Evolutionary conservation across 2,888 invertebrate genomes (phyloP), one percentile per base, ranked within the genome.

Genomic region (Agriopis marginaria): DNA sequence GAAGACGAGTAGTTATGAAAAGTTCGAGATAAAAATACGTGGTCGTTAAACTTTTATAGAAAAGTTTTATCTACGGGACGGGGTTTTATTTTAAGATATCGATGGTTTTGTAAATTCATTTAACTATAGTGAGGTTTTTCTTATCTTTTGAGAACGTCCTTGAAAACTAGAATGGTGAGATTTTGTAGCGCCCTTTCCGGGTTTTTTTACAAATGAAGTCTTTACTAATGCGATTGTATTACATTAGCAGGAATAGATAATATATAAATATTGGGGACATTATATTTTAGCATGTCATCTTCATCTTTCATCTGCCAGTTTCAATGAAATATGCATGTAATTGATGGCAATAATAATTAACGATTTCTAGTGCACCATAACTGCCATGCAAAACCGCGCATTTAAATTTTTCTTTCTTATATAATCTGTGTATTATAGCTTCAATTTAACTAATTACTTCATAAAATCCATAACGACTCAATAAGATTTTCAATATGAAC

Each of bases 11-110:
- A 75, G 73, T 70, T 71, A 56, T 60, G 60, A 54, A 65, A 63
- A 64, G 65, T 68, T 73, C 66, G 49, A 63, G 74, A 74, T 72
- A 75, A 75, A 75, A 74, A 73, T 73, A 71, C 69, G 54, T 68
- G 62, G 71, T 70, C 74, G 71, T 74, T 68, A 66, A 75, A 70
- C 61, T 72, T 74, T 71, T 50, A 68, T 72, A 45, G 56, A 44
- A 44, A 70, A 76, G 65, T 76, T 74, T 64, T 68, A 64, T 74
- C 70, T 66, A 69, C 68, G 53, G 71, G 54, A 56, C 32, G 64
- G 62, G 64, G 59, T 64, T 55, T 66, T 65, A 59, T 67, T 71
- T 61, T 50, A 40, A 63, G 56, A 56, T 62, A 68, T 63, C 62
- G 66, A 66, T 63, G 60, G 62, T 61, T 42, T 60, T 32, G 62